A percentile compares a stretch with the other conserved stretches of the same genome.
These are phyloP conservation scores for Drosophila navojoa DNA, from an alignment of 1,140 invertebrate species.

Conservation along the genomic window DNA sequence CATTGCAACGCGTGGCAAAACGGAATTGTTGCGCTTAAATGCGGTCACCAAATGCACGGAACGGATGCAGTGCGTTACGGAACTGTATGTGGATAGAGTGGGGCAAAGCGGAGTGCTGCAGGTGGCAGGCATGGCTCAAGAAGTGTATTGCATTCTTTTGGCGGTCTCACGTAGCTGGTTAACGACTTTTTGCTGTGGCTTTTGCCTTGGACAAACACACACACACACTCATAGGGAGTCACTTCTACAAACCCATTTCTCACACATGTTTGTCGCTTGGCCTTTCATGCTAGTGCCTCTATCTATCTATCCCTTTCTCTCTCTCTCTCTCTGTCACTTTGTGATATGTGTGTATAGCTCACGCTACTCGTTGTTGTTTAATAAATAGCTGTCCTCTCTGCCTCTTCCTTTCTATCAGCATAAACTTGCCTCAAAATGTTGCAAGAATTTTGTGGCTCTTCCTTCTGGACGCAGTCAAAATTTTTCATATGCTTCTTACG, in stretches of 20 bases:
- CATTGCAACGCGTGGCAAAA: slow-evolving; percentile 33
- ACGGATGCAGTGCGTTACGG: slow-evolving; percentile 7
- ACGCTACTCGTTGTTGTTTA: slow-evolving; percentile 49
- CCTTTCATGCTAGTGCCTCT: neutral
- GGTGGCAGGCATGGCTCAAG: slow-evolving; percentile 4
- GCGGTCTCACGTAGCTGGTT: slow-evolving; percentile 22
- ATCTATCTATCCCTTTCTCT: neutral
- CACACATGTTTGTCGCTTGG: slow-evolving; percentile 54
- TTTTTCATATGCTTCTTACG: slow-evolving; percentile 71
- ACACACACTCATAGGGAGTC: slow-evolving; percentile 42
- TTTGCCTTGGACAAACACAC: slow-evolving; percentile 71
- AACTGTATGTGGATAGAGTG: no score
- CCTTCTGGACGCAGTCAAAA: slow-evolving; percentile 31
- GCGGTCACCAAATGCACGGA: slow-evolving; percentile 37
- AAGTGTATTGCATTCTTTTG: slow-evolving; percentile 43
- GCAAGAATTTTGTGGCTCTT: slow-evolving; percentile 48
- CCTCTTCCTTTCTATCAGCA: slow-evolving; percentile 37
- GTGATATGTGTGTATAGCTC: neutral
- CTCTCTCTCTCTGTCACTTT: neutral
- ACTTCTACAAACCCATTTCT: slow-evolving; percentile 47
- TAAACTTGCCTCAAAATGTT: slow-evolving; percentile 72
- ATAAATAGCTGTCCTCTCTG: slow-evolving; percentile 55
- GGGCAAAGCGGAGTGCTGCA: neutral
- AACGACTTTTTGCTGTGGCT: slow-evolving; percentile 40
- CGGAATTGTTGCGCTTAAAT: slow-evolving; percentile 54